Base-by-base conservation (phyloP, 1,140 invertebrate genomes). In the Caerostris extrusa region DNA sequence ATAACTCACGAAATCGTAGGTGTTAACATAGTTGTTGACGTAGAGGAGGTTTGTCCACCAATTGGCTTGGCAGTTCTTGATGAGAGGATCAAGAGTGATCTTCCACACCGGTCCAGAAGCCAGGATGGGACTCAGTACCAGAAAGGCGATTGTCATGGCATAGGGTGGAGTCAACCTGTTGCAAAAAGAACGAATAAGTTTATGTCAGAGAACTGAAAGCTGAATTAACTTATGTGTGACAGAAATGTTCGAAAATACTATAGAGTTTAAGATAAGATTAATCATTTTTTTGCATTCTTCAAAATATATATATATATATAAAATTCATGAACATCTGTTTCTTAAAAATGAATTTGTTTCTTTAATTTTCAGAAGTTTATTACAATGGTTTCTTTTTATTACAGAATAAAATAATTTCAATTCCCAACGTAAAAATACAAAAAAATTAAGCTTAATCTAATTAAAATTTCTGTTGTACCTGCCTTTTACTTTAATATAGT, bases 21-120 rank as follows among this genome's bases (percentile, higher is more conserved):
- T 94, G 19, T 95, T 94, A 19, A 96, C 95, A 3, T 96, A 94
- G 83, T 96, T 96, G 93, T 96, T 96, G 53, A 96, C 94, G 93
- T 96, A 96, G 3, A 96, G 95, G 0, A 96, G 81, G 94, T 96
- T 96, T 5, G 95, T 96, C 96, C 96, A 96, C 96, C 96, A 96
- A 71, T 95, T 95, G 2, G 95, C 94, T 90, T 95, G 95, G 94
- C 96, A 96, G 88, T 89, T 93, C n/a, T 91, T 53, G n/a, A 94
- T 90, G 2, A 71, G 55, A 14, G 77, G 89, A 34, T 86, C 91
- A 3, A 91, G 57, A 4, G 85, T 85, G n/a, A 94, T 88, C 19
- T 91, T 89, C 95, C 95, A 95, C 7, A 95, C 86, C 1, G 96
- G 96, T 7, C 95, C 96, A 56, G 94, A 94, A 4, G 94, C 95